Conservation (phyloP, 2,888 invertebrate species). For the Gisinianus flammeolus region DNA sequence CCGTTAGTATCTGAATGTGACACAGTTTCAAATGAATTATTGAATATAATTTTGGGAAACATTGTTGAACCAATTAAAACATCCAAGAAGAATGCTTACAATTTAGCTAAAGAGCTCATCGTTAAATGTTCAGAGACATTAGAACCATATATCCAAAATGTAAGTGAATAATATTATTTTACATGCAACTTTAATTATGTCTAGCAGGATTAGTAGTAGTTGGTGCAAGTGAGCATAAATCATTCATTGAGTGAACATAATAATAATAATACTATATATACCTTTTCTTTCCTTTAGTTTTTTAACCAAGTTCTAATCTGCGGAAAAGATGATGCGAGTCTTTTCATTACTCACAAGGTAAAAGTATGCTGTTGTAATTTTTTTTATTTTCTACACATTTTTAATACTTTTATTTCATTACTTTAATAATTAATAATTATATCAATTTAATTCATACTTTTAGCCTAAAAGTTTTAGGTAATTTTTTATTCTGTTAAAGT, state of each 20-base stretch:
- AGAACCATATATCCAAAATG: constrained; percentile 92
- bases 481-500: background rate
- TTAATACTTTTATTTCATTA: too few species aligned
- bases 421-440: too few species aligned
- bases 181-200: constrained; percentile 12
- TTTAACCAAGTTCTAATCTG: constrained; percentile 94
- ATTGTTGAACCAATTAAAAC: constrained; percentile 93
- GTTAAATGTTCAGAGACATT: constrained; percentile 89
- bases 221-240: background rate
- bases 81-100: constrained; percentile 85
- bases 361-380: background rate
- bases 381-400: too few species aligned
- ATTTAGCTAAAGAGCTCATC: constrained; percentile 88
- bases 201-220: background rate
- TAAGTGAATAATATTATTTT: constrained; percentile 64
- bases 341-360: constrained; percentile 61
- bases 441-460: too few species aligned
- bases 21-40: constrained; percentile 88
- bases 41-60: constrained; percentile 92
- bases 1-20: constrained; percentile 95
- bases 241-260: background rate
- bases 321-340: constrained; percentile 84
- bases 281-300: constrained; percentile 70
- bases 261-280: background rate
- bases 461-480: too few species aligned